Evolutionary conservation across 64 coral and sea anemone genomes (phyloP), one percentile per base, ranked within the genome.

Genomic region (Porites lutea): DNA sequence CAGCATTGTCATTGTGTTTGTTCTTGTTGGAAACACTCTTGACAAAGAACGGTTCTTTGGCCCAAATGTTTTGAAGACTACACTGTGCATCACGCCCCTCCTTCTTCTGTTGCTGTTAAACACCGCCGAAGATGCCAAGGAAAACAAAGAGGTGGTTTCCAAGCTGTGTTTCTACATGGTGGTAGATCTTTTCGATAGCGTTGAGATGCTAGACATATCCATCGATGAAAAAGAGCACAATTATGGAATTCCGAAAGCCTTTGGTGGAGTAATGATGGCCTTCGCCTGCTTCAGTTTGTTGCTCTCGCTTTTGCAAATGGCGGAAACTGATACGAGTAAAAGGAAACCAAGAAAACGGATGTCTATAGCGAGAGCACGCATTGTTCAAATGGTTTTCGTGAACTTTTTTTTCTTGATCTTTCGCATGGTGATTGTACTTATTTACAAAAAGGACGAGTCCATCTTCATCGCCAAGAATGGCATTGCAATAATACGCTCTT

Each of bases 381-480:
- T 4, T 65, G 62, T 19, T 18, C 13, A 13, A 65, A 65, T 65
- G 62, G 18, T 65, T 18, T 12, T 9, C 4, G 62, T 65, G 4
- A 65, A 65, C 49, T 49, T 54, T 7, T 48, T 55, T 3, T 79
- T 79, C 77, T 18, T 79, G 77, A 51, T 79, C 9, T 14, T 79
- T 79, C 77, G 77, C 77, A 3, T 79, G 46, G 14, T 79, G 49
- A 54, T 79, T 15, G 8, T 79, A 10, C 20, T 79, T 8, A 79
- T 54, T 18, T 79, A 79, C 49, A 14, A 54, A 22, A 79, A 79
- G 45, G 77, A 79, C 47, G 77, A 79, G 49, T 79, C 77, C 58
- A 54, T 79, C 77, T 79, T 79, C 49, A 79, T 79, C 21, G 51
- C 77, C 2, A 79, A 79, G 13, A 79, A 79, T 79, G 77, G 45